phyloP scores from a whole-genome alignment of 53 echinoderm and acorn worm species.

The Temnopleurus reevesii region DNA sequence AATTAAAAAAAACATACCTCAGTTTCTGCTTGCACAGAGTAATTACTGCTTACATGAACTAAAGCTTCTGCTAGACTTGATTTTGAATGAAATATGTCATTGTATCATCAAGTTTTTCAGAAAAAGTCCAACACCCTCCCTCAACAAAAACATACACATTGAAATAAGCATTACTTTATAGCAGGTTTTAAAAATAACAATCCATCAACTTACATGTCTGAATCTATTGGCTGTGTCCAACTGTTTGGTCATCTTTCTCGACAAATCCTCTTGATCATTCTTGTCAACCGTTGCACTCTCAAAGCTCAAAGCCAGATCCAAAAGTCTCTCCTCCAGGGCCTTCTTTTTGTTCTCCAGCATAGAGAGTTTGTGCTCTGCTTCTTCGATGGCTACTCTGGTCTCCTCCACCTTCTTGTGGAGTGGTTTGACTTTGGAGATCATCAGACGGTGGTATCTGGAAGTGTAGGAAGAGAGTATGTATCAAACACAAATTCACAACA shows the following conservation, averaged over 20 bases:
- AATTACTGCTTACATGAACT: no score
- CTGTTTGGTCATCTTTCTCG: slow-evolving; percentile 88
- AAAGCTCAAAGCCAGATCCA: slow-evolving; percentile 82
- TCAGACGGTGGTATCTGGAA: slow-evolving; percentile 90
- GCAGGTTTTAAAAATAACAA: no score
- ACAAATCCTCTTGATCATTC: slow-evolving; percentile 94
- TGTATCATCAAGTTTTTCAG: background rate
- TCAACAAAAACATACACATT: no score
- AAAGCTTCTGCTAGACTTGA: no score
- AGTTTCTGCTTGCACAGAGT: no score
- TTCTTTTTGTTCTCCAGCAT: slow-evolving; percentile 92
- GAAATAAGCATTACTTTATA: background rate
- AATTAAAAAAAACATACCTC: no score
- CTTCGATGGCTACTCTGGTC: slow-evolving; percentile 84
- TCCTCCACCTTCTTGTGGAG: slow-evolving; percentile 91
- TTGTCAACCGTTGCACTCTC: slow-evolving; percentile 97
- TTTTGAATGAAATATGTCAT: no score
- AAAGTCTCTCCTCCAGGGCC: slow-evolving; percentile 84
- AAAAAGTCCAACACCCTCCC: no score
- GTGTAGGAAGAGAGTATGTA: background rate
- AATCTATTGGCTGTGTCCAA: slow-evolving; percentile 94
- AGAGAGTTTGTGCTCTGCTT: slow-evolving; percentile 84
- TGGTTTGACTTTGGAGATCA: slow-evolving; percentile 99
- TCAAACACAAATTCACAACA: no score
- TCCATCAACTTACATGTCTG: slow-evolving; percentile 82